Evolutionary conservation across 1,140 invertebrate species (phyloP).

Genomic region (Dreissena rostriformis): DNA sequence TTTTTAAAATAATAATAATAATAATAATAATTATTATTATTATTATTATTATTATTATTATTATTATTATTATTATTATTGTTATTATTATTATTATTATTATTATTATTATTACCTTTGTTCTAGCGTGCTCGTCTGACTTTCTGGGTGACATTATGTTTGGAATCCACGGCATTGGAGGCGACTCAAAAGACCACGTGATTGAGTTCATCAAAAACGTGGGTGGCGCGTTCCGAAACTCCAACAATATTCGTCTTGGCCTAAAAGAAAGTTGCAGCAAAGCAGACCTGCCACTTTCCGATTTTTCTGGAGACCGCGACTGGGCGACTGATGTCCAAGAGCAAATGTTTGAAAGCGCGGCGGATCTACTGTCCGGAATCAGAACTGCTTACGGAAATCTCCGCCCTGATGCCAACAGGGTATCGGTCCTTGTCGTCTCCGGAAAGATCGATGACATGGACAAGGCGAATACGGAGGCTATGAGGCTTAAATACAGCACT

Average conservation of each 20-base stretch:
- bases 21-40: background rate
- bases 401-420: background rate
- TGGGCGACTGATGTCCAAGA: background rate
- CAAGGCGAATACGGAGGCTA: background rate
- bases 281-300: background rate
- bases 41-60: background rate
- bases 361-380: background rate
- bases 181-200: slow-evolving; percentile 11
- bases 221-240: slow-evolving; percentile 16
- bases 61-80: background rate
- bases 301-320: background rate
- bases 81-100: background rate
- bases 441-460: slow-evolving; percentile 19
- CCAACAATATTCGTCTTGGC: slow-evolving; percentile 8
- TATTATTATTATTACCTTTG: background rate
- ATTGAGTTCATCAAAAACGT: slow-evolving; percentile 24
- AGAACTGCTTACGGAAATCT: background rate
- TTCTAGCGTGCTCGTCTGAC: slow-evolving; percentile 18
- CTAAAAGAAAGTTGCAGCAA: slow-evolving; percentile 7
- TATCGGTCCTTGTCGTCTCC: slow-evolving; percentile 6
- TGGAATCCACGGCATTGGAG: slow-evolving; percentile 30
- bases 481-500: background rate
- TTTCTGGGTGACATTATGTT: slow-evolving; percentile 29
- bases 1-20: background rate
- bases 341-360: background rate